A percentile compares a stretch with the other conserved stretches of the same genome.
Evolutionary conservation across 2,888 invertebrate genomes (phyloP).

Genomic region (Alcis repandata): DNA sequence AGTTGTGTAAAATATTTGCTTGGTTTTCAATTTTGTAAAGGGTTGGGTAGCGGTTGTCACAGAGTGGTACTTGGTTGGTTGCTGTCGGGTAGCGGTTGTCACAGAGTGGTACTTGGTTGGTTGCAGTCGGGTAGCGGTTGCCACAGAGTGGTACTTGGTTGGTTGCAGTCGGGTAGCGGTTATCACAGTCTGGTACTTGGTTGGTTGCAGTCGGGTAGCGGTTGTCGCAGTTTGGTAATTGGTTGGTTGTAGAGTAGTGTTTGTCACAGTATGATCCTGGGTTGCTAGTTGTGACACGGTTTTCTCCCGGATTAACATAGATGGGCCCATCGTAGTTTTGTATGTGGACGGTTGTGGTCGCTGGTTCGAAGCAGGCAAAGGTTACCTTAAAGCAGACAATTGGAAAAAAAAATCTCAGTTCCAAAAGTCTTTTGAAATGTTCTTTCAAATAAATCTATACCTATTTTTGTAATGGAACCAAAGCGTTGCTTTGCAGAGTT

Average conservation of each 20-base stretch:
- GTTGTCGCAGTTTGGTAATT: constrained; percentile 13
- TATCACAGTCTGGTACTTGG: constrained; percentile 36
- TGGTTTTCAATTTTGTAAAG: constrained; percentile 24
- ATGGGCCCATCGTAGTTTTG: constrained; percentile 70
- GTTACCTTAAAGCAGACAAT: constrained; percentile 45
- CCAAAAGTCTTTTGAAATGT: no score
- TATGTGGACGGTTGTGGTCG: constrained; percentile 59
- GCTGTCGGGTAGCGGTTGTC: constrained; percentile 41
- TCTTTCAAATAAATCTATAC: no score
- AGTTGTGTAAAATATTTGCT: constrained; percentile 22
- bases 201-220: constrained; percentile 12
- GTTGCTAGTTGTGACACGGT: constrained; percentile 33
- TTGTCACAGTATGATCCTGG: constrained; percentile 39
- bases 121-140: constrained; percentile 43
- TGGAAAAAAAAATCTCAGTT: no score
- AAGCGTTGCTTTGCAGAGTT: no score
- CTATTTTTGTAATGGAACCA: no score
- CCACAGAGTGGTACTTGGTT: constrained; percentile 29
- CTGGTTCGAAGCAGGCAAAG: constrained; percentile 53
- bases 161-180: constrained; percentile 40
- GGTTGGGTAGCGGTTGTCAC: constrained; percentile 44
- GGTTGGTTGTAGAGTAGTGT: constrained; percentile 37
- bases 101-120: constrained; percentile 19
- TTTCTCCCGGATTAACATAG: constrained; percentile 46
- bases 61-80: constrained; percentile 36